Evolutionary conservation across 2,113 vertebrate species (phyloP).

Genomic region (Crotophaga sulcirostris): DNA sequence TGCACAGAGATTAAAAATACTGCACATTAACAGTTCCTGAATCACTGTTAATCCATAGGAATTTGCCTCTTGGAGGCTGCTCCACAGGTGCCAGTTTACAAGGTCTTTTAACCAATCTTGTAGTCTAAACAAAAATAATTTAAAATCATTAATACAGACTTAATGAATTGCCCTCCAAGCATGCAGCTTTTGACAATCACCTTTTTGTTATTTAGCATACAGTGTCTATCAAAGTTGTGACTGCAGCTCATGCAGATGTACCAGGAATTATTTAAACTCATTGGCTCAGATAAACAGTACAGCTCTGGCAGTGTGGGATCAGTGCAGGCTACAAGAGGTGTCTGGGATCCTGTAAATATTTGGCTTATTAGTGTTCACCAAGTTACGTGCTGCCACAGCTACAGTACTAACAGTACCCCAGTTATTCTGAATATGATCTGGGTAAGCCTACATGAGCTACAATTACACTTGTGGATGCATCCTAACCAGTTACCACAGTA

Average conservation of each 20-base stretch:
- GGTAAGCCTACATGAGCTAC: neutral
- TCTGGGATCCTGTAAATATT: neutral
- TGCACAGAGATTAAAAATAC: constrained; percentile 38
- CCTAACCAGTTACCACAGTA: constrained; percentile 61
- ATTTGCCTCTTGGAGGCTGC: neutral
- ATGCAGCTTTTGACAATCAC: neutral
- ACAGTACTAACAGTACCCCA: neutral
- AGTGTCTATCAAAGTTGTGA: neutral
- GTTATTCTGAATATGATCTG: neutral
- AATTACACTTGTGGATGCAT: neutral
- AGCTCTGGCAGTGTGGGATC: neutral
- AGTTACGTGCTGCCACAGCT: neutral
- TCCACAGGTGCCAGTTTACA: neutral
- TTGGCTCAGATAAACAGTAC: neutral
- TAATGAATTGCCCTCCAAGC: neutral
- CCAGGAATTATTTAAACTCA: neutral
- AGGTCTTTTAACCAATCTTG: neutral
- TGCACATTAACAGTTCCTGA: neutral
- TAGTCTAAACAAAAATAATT: neutral
- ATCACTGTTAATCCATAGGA: neutral
- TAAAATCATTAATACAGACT: neutral
- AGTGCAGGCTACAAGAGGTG: neutral
- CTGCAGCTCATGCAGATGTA: neutral
- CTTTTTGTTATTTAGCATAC: neutral
- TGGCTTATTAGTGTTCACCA: neutral